Evolutionary conservation across 92 coral and sea anemone species (phyloP).

Genomic region (Porites evermanni): DNA sequence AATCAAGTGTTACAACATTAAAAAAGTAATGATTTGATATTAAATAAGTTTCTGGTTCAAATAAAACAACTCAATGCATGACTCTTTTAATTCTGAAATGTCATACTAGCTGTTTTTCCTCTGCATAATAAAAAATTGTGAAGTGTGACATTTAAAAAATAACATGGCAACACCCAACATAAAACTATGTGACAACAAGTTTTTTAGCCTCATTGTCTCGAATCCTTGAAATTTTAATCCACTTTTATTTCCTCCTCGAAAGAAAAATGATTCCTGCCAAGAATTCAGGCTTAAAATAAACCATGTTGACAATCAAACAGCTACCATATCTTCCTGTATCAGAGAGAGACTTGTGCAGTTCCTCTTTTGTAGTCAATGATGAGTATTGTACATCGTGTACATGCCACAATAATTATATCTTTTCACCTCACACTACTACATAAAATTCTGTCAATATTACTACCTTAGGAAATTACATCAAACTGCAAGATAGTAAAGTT

Average conservation of each 20-base stretch:
- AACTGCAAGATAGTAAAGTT: no score
- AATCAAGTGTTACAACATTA: no score
- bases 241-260: neutral
- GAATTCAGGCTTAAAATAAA: neutral
- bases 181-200: neutral
- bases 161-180: neutral
- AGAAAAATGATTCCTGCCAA: conserved; percentile 1
- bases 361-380: no score
- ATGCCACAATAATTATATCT: no score
- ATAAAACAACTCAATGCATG: neutral
- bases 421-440: no score
- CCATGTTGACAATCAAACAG: neutral
- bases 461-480: no score
- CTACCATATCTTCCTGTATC: neutral
- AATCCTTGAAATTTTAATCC: conserved; percentile 8
- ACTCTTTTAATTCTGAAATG: no score
- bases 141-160: no score
- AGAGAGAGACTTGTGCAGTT: no score
- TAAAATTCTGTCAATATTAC: no score
- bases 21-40: neutral
- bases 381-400: no score
- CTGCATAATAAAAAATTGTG: no score
- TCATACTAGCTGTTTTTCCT: neutral
- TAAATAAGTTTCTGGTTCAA: neutral
- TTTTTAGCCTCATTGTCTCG: neutral